Evolutionary conservation across 2,888 invertebrate species (phyloP).

Genomic region (Willowsia nigromaculata): DNA sequence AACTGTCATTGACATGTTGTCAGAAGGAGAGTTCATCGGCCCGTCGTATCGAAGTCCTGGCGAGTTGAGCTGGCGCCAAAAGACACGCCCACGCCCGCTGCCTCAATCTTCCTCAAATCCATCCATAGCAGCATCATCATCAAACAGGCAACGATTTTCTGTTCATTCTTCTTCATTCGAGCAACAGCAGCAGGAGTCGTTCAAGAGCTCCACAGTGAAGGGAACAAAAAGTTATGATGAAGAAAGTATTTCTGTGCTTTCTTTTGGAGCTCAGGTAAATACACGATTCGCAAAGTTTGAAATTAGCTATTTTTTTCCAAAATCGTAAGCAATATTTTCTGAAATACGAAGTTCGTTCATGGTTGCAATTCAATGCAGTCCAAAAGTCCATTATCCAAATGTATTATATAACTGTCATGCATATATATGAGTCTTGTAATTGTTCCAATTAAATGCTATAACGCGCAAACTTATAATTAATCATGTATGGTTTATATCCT

Average conservation of each 20-base stretch:
- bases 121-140: not conserved
- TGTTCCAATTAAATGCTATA: too few relatives aligned
- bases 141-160: not conserved
- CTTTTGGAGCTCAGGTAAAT: conserved; percentile 28
- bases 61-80: conserved; percentile 59
- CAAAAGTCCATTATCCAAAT: too few relatives aligned
- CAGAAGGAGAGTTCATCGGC: conserved; percentile 72
- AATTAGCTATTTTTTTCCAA: too few relatives aligned
- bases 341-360: too few relatives aligned
- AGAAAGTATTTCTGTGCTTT: conserved; percentile 24
- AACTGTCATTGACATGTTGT: conserved; percentile 55
- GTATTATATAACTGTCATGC: too few relatives aligned
- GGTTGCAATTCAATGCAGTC: too few relatives aligned
- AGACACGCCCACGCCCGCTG: not conserved
- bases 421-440: too few relatives aligned
- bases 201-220: not conserved
- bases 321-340: not conserved
- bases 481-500: too few relatives aligned
- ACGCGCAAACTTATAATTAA: too few relatives aligned
- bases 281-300: not conserved
- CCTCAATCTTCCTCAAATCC: not conserved
- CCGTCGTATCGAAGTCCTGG: conserved; percentile 68
- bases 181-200: too few relatives aligned
- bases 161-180: not conserved
- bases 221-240: not conserved